Evolutionary conservation across 2,113 vertebrate species (phyloP), one percentile per base, ranked within the genome.

Genomic region (Dolichotis patagonum): DNA sequence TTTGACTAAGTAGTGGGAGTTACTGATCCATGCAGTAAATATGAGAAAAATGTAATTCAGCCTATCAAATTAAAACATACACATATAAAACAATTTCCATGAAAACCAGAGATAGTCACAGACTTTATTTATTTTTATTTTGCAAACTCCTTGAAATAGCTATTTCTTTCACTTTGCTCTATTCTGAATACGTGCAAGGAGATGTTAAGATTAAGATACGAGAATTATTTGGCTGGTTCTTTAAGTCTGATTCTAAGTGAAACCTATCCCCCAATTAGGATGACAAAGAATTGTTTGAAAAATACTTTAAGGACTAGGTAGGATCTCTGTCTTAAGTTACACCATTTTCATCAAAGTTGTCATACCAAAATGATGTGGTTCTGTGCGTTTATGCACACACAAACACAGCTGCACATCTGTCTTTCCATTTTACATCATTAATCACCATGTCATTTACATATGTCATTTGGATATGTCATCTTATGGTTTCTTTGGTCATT

Each of bases 11-110:
- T 94, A 97, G 94, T 96, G 86, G 88, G 96, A 97, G 94, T 98
- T 98, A 97, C 97, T 97, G 93, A 98, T 97, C 94, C 85, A 90
- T 96, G 80, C 52, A 82, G 92, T 54, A 97, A 98, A 98, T 96
- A 96, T 85, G 82, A 97, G 91, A 86, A 95, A 86, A 28, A 92
- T 97, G 91, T 95, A 95, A 98, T 83, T 98, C 97, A 97, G 92
- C 95, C 90, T 97, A 97, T 98, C 96, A 98, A 97, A 97, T 91
- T 88, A 77, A 92, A 52, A 97, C 95, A 95, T 54, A n/a, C 30
- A 71, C 90, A 97, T 97, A 5, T 91, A 97, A 97, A 98, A 95
- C 86, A 96, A 98, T 98, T 98, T 97, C 75, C 1, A 98, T 30
- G 81, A 93, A 98, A 98, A 43, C 10, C 82, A 5, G 89, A 97